A percentile compares a stretch with the other conserved stretches of the same genome.
Evolutionary conservation across 2,113 vertebrate species (phyloP).

Genomic region (Notarius quadriscutis): DNA sequence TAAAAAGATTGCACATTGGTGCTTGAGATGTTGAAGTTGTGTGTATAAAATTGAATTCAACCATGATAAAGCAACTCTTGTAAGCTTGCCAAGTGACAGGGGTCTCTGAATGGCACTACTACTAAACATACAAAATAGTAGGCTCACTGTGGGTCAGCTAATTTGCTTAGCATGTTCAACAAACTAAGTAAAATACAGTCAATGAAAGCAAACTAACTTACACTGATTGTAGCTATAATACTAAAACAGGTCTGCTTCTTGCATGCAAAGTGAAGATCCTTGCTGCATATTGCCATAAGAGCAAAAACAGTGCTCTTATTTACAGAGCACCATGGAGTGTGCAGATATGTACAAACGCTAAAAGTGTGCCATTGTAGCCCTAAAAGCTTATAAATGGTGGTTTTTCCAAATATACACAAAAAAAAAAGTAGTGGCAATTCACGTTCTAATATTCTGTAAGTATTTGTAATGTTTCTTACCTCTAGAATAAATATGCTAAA

Average conservation of each 20-base stretch:
- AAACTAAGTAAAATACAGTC: conserved; percentile 46
- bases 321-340: conserved; percentile 49
- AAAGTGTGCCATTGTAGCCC: conserved; percentile 28
- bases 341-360: conserved; percentile 44
- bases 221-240: conserved; percentile 27
- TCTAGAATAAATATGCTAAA: conserved; percentile 43
- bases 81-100: conserved; percentile 1
- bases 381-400: conserved; percentile 46
- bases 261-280: conserved; percentile 32
- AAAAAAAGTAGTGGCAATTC: conserved; percentile 40
- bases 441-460: conserved; percentile 4
- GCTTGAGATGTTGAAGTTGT: conserved; percentile 12
- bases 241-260: conserved; percentile 32
- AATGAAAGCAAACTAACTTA: conserved; percentile 30
- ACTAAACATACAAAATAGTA: conserved; percentile 16
- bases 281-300: conserved; percentile 46
- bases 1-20: conserved; percentile 20
- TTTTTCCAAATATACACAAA: conserved; percentile 41
- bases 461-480: conserved; percentile 13
- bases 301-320: conserved; percentile 33
- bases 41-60: conserved; percentile 9
- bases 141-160: conserved; percentile 4
- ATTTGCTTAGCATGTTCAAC: conserved; percentile 4
- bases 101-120: conserved; percentile 28
- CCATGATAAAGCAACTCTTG: conserved; percentile 12